Conservation (phyloP, 2,888 invertebrate genomes). For the Sphaerophoria taeniata region DNA sequence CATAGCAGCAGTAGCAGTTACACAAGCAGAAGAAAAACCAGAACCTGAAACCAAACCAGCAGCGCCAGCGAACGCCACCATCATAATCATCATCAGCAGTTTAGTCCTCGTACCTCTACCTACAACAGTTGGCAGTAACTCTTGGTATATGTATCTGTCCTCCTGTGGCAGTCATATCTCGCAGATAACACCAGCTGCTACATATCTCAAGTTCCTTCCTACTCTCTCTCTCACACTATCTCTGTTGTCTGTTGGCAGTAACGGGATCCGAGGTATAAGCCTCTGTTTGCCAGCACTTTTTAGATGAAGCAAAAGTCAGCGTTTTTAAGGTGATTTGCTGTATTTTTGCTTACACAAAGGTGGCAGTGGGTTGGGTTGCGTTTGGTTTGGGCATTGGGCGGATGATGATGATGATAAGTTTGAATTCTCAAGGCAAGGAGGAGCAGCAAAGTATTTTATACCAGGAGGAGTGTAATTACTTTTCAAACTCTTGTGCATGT, state of each 20-base stretch:
- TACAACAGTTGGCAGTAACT: not conserved
- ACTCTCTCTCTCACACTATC: not conserved
- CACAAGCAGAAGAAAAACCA: not conserved
- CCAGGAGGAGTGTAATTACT: constrained; percentile 63
- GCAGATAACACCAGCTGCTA: constrained; percentile 41
- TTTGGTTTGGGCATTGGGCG: not conserved
- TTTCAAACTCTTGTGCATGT: constrained; percentile 70
- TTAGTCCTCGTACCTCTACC: constrained; percentile 21
- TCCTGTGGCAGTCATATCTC: constrained; percentile 32
- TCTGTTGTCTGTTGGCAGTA: not conserved
- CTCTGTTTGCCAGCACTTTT: constrained; percentile 45
- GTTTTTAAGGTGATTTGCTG: constrained; percentile 57
- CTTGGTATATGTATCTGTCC: constrained; percentile 23
- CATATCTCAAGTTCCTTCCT: constrained; percentile 20
- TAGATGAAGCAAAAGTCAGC: constrained; percentile 61
- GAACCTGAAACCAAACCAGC: not conserved
- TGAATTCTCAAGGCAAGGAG: not conserved
- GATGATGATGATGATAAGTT: not conserved
- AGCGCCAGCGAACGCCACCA: constrained; percentile 32
- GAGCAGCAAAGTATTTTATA: not conserved
- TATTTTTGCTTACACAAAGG: constrained; percentile 33
- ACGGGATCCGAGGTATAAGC: constrained; percentile 11
- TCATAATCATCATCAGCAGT: constrained; percentile 38
- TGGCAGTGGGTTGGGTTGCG: not conserved
- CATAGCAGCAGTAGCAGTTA: not conserved